Conservation (phyloP, 1,140 invertebrate species). For the Hycleus cichorii region DNA sequence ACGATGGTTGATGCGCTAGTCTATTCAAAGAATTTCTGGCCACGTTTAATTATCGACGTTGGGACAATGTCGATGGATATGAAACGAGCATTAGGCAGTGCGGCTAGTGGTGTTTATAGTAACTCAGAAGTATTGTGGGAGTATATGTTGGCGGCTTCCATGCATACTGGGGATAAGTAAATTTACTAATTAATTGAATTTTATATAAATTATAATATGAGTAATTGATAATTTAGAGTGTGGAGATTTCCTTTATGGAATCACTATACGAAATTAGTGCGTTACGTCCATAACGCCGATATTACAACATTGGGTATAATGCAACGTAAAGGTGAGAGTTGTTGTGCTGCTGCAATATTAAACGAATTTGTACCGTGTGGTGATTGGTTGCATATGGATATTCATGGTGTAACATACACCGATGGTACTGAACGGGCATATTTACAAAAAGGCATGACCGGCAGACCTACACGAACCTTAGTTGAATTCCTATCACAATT, state of each 20-base stretch:
- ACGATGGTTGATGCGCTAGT: constrained; percentile 57
- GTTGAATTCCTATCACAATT: constrained; percentile 52
- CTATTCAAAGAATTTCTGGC: constrained; percentile 55
- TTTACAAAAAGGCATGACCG: constrained; percentile 49
- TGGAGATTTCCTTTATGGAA: constrained; percentile 61
- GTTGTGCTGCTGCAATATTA: constrained; percentile 64
- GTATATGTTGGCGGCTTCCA: constrained; percentile 44
- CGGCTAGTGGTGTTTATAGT: constrained; percentile 51
- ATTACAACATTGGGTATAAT: constrained; percentile 51
- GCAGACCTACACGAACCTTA: constrained; percentile 54
- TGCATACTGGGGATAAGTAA: constrained; percentile 48
- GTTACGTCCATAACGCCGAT: constrained; percentile 42
- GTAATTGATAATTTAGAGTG: constrained; percentile 37
- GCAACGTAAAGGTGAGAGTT: constrained; percentile 45
- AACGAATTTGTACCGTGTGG: constrained; percentile 58
- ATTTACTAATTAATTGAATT: no score
- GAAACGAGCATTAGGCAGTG: constrained; percentile 47
- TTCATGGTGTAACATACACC: constrained; percentile 54
- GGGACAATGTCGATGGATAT: constrained; percentile 57
- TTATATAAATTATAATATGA: no score
- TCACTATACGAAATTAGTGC: constrained; percentile 44
- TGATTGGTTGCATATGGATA: constrained; percentile 64
- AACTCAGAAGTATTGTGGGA: constrained; percentile 49
- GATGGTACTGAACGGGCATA: constrained; percentile 52
- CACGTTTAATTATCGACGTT: constrained; percentile 53